phyloP scores from a whole-genome alignment of 2,797 vertebrate species.

The Clamator glandarius region DNA sequence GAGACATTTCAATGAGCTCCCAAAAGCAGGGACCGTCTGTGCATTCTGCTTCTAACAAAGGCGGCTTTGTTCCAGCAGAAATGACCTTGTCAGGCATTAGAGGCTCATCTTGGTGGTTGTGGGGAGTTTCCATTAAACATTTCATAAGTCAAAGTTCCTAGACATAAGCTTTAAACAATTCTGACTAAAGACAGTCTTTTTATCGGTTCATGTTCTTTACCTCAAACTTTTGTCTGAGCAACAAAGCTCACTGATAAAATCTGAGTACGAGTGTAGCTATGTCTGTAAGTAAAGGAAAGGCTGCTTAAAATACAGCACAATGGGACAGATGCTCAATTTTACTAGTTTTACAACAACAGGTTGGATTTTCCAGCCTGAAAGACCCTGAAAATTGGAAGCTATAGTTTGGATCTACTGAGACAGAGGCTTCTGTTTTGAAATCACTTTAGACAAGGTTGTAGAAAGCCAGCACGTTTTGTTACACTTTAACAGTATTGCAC shows the following conservation, averaged over 20 bases:
- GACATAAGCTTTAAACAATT: neutral
- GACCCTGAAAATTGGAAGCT: neutral
- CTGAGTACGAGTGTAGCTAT: no score
- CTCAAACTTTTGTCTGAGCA: neutral
- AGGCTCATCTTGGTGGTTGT: slow-evolving; percentile 41
- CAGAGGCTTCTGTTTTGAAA: neutral
- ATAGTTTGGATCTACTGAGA: neutral
- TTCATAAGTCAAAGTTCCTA: slow-evolving; percentile 31
- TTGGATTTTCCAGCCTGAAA: neutral
- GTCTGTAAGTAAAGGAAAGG: neutral
- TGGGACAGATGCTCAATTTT: neutral
- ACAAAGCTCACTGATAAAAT: neutral
- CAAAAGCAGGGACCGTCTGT: slow-evolving; percentile 40
- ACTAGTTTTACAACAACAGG: neutral
- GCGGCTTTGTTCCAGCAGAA: slow-evolving; percentile 70
- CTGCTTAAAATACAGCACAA: neutral
- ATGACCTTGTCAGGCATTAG: slow-evolving; percentile 35
- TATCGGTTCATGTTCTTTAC: neutral
- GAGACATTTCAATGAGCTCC: slow-evolving; percentile 60
- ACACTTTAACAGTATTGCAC: neutral
- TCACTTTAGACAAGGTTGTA: neutral
- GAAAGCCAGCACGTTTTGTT: neutral
- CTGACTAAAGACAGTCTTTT: neutral
- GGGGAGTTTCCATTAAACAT: slow-evolving; percentile 34
- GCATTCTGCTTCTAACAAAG: slow-evolving; percentile 64